Evolutionary conservation across 2,797 vertebrate species (phyloP), one percentile per base, ranked within the genome.

Genomic region (Oceanodroma leucorhoa): DNA sequence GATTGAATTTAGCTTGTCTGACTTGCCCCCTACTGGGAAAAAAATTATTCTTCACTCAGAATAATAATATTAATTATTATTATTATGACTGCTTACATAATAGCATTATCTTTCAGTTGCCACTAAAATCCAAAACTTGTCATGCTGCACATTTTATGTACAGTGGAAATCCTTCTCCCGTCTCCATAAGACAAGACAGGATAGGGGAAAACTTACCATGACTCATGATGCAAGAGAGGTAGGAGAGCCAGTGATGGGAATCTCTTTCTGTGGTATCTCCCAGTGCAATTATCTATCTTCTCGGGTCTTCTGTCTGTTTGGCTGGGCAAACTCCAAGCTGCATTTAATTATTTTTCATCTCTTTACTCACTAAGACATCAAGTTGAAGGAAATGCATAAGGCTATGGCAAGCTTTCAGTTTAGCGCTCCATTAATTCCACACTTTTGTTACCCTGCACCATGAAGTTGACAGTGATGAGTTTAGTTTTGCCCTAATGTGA

Each of bases 31-130:
- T 69, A 41, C 50, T 83, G 77, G 86, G 90, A 86, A 88, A 90
- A 90, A 94, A 91, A 88, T 16, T 61, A 75, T 69, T 94, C 64
- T 96, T 85, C 30, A 51, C n/a, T 94, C 66, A 76, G 85, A 95
- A 93, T 86, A 87, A 92, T 83, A 88, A 71, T 79, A 61, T 23
- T 94, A 60, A 93, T 95, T 93, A 88, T 75, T 96, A 86, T 89
- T 95, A 90, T 92, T 83, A 75, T 83, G 51, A 48, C 62, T 69
- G 80, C 61, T 81, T 90, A 76, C 43, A 70, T 90, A 86, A 87
- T 65, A 90, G 14, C 55, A 76, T 76, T 86, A 79, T n/a, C n/a
- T 94, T 95, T 82, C 54, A 62, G 80, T 78, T 9, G 5, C 46
- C 51, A 84, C 18, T 3, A 0, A 93, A 89, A 87, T 58, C 30